Conservation (phyloP, 2,888 invertebrate genomes). For the Mallateleia sp. region DNA sequence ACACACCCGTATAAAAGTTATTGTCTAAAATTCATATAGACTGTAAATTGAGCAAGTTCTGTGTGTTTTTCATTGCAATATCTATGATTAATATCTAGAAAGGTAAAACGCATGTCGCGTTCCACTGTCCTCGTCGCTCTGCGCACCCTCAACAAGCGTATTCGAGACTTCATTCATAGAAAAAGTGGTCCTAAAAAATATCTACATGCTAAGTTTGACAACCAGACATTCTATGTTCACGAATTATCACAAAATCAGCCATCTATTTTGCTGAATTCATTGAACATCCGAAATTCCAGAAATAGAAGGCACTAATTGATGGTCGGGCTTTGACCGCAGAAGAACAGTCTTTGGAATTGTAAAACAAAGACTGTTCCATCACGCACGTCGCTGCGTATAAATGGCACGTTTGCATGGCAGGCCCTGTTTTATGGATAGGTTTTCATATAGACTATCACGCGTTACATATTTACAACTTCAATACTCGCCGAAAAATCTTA, state of each 20-base stretch:
- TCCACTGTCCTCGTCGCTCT: neutral
- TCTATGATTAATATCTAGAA: neutral
- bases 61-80: slow-evolving; percentile 26
- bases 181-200: neutral
- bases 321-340: slow-evolving; percentile 29
- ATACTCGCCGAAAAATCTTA: no score
- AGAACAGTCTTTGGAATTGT: slow-evolving; percentile 9
- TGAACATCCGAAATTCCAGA: slow-evolving; percentile 1
- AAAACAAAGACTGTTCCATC: slow-evolving; percentile 32
- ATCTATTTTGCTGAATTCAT: slow-evolving; percentile 28
- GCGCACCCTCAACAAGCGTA: neutral
- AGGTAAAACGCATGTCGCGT: neutral
- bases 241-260: slow-evolving; percentile 29
- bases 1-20: slow-evolving; percentile 52
- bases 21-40: slow-evolving; percentile 37
- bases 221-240: slow-evolving; percentile 11
- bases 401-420: slow-evolving; percentile 63
- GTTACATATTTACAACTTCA: no score
- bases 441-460: slow-evolving; percentile 25
- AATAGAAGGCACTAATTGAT: slow-evolving; percentile 14
- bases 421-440: slow-evolving; percentile 40
- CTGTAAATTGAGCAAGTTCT: slow-evolving; percentile 57
- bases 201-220: neutral
- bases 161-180: neutral
- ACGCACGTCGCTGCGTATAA: neutral